Base-by-base conservation (phyloP, 35 echinoderm and acorn worm genomes). In the Ophiothrix spiculata region DNA sequence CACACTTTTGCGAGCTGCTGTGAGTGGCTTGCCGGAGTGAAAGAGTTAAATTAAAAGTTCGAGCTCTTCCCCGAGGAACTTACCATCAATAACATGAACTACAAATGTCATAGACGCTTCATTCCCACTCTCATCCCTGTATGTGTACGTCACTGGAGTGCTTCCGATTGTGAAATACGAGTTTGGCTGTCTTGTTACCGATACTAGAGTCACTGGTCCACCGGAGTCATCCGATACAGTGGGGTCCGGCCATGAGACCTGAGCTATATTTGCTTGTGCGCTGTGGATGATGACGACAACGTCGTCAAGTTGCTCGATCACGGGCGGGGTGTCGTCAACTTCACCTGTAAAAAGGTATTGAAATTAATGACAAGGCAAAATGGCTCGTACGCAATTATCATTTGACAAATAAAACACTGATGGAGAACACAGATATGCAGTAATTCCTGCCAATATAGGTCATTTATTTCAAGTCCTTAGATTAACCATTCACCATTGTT, bases 311-410 rank as follows among this genome's bases (percentile, higher is more conserved):
- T 75, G 80, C 1, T 36, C 73, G 11, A 91, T 56, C 1, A 32
- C 34, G 39, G 90, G 90, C 31, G 85, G 79, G 21, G 75, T 88
- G 25, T 36, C 88, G 54, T 92, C 90, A 29, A 31, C 90, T 92
- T n/a, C n/a, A n/a, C n/a, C n/a, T n/a, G n/a, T n/a, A n/a, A n/a
- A n/a, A n/a, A n/a, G n/a, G n/a, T n/a, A n/a, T n/a, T n/a, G n/a
- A n/a, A n/a, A n/a, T n/a, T n/a, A n/a, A n/a, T n/a, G n/a, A n/a
- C n/a, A n/a, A n/a, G n/a, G n/a, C n/a, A n/a, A n/a, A n/a, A n/a
- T n/a, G n/a, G n/a, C n/a, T n/a, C n/a, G n/a, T n/a, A n/a, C n/a
- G n/a, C n/a, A n/a, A n/a, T n/a, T n/a, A n/a, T n/a, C n/a, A n/a
- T n/a, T n/a, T n/a, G n/a, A n/a, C n/a, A n/a, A n/a, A n/a, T n/a